Evolutionary conservation across 1,140 invertebrate genomes (phyloP), one percentile per base, ranked within the genome.

Genomic region (Drosophila mauritiana): DNA sequence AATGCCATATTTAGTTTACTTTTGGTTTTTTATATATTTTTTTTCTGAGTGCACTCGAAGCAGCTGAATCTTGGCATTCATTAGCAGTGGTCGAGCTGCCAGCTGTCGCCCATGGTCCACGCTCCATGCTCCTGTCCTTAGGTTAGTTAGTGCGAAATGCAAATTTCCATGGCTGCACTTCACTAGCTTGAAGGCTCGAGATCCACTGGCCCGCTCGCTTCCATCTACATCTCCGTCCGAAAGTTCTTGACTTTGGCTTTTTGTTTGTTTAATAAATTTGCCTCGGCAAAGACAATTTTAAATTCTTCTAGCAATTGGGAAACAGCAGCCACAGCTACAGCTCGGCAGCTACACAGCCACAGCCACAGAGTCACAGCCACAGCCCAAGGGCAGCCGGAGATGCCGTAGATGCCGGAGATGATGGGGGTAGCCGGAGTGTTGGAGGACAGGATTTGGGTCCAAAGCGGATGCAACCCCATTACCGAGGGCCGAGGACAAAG

Each of bases 261-360:
- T 62, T 86, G 83, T 86, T 86, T 86, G 84, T 89, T 86, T 86
- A 86, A 89, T 88, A 86, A 86, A 86, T 86, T 86, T 88, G 80
- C 73, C 59, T 67, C 22, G 68, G 70, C 72, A 88, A 89, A 89
- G 83, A 86, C 83, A 86, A 86, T 86, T 86, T 86, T 81, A 89
- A 86, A 86, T 86, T 86, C 84, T 86, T 86, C 75, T 73, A 88
- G 83, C 83, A 89, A 89, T 86, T 86, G 83, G 83, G 83, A 88
- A 88, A 88, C 79, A 86, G 69, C 74, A 86, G 78, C 73, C 55
- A 54, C 48, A 61, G 51, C 61, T 40, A 54, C 51, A 57, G 70
- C 54, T 48, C 42, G 10, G 22, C 20, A 46, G 43, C 11, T 6
- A 2, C 11, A 46, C 8, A 52, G 70, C 56, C 25, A 22, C 42